Conservation (phyloP, 2,888 invertebrate genomes). For the Acanthosepion pharaonis region DNA sequence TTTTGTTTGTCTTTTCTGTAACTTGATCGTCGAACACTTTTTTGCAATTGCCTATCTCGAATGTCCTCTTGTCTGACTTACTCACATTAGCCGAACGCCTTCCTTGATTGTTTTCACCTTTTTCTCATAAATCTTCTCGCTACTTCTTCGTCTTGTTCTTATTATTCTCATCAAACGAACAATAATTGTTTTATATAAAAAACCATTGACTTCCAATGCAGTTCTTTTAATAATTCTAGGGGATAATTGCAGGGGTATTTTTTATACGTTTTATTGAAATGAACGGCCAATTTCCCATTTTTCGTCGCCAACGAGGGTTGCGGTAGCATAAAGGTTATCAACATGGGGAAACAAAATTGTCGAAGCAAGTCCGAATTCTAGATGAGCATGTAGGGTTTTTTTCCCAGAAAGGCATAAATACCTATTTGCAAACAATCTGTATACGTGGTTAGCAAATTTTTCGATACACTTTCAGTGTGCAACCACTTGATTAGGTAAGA, state of each 20-base stretch:
- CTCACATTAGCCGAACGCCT: not conserved
- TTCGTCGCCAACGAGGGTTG: not conserved
- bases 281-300: not conserved
- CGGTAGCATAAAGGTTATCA: too few species aligned
- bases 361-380: too few species aligned
- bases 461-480: too few species aligned
- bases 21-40: not conserved
- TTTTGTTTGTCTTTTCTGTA: not conserved
- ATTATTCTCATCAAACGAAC: not conserved
- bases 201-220: not conserved
- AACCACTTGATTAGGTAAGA: too few species aligned
- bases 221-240: not conserved
- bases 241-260: not conserved
- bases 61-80: not conserved
- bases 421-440: too few species aligned
- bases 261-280: not conserved
- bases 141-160: not conserved
- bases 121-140: not conserved
- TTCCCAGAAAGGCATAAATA: too few species aligned
- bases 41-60: not conserved
- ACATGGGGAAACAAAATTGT: too few species aligned
- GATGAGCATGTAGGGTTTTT: too few species aligned
- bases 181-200: constrained; percentile 10
- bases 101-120: not conserved
- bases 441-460: too few species aligned